A percentile compares a stretch with the other conserved stretches of the same genome.
Conservation (phyloP, 2,113 vertebrate species). For the Megalops atlanticus region DNA sequence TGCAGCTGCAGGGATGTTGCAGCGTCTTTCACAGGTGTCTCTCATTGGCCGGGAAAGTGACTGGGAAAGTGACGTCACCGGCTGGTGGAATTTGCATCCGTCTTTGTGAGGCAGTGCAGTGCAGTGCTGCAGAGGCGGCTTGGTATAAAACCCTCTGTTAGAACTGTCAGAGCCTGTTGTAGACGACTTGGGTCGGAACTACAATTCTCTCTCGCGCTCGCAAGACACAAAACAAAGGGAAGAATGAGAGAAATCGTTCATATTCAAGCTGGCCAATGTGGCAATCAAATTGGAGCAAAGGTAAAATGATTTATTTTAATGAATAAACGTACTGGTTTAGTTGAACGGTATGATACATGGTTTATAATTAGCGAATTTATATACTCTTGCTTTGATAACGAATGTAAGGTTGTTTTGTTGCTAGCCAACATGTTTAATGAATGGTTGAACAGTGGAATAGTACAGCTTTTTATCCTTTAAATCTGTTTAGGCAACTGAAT, state of each 20-base stretch:
- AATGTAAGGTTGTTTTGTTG: too few species aligned
- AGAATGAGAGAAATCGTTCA: conserved; percentile 60
- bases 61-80: conserved; percentile 40
- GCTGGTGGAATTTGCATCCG: conserved; percentile 37
- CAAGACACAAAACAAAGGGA: conserved; percentile 19
- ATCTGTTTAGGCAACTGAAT: neutral
- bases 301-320: conserved; percentile 37
- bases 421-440: too few species aligned
- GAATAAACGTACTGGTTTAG: neutral
- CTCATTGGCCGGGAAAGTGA: conserved; percentile 44
- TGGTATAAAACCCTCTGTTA: conserved; percentile 41
- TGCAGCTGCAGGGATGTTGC: conserved; percentile 22
- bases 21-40: conserved; percentile 17
- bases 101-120: conserved; percentile 41
- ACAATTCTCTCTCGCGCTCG: neutral
- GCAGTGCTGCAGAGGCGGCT: conserved; percentile 20
- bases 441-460: neutral
- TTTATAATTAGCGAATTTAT: neutral
- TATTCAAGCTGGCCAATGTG: conserved; percentile 60
- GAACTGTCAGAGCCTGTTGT: conserved; percentile 31
- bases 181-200: conserved; percentile 25
- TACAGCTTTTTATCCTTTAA: neutral
- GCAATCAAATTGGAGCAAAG: conserved; percentile 63
- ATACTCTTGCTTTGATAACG: neutral
- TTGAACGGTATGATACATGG: neutral